These are phyloP conservation scores for Acanthurus tractus DNA, from an alignment of 2,797 vertebrate genomes.

Conservation along the genomic window DNA sequence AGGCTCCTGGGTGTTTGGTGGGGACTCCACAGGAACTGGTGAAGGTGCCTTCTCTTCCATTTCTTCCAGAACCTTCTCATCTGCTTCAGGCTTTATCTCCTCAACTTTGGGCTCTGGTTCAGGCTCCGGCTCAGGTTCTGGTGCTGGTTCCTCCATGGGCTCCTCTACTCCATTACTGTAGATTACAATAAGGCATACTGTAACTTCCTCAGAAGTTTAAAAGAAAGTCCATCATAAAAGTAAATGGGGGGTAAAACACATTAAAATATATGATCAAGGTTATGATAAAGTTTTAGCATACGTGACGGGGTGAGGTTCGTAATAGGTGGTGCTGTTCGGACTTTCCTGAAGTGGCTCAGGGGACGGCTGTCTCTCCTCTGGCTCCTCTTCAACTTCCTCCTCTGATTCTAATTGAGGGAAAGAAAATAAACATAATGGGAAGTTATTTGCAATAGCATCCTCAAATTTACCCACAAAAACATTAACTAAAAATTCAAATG, in stretches of 20 bases:
- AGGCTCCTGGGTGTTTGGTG: conserved; percentile 91
- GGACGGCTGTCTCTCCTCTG: conserved; percentile 92
- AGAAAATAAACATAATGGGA: background rate
- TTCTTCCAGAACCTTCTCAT: conserved; percentile 93
- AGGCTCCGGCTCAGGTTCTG: conserved; percentile 91
- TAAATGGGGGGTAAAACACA: background rate
- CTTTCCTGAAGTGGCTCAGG: conserved; percentile 95
- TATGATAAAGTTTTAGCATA: conserved; percentile 62
- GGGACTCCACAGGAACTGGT: conserved; percentile 91
- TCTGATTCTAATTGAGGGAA: conserved; percentile 89
- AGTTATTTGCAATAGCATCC: background rate
- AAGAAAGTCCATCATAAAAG: background rate
- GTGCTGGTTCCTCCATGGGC: conserved; percentile 91
- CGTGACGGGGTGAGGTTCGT: conserved; percentile 93
- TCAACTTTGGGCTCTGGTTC: conserved; percentile 93
- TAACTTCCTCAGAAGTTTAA: conserved; percentile 3
- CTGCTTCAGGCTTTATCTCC: conserved; percentile 89
- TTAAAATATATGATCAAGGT: background rate
- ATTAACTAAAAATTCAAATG: background rate
- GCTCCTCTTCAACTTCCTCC: conserved; percentile 95
- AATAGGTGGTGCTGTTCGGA: conserved; percentile 90
- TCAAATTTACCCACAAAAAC: background rate
- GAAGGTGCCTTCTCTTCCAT: conserved; percentile 93
- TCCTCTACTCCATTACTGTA: conserved; percentile 95
- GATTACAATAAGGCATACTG: conserved; percentile 1